Percentiles rank a stretch among this genome's conserved stretches.
Conservation (phyloP, 2,797 vertebrate genomes). For the Leuciscus waleckii region DNA sequence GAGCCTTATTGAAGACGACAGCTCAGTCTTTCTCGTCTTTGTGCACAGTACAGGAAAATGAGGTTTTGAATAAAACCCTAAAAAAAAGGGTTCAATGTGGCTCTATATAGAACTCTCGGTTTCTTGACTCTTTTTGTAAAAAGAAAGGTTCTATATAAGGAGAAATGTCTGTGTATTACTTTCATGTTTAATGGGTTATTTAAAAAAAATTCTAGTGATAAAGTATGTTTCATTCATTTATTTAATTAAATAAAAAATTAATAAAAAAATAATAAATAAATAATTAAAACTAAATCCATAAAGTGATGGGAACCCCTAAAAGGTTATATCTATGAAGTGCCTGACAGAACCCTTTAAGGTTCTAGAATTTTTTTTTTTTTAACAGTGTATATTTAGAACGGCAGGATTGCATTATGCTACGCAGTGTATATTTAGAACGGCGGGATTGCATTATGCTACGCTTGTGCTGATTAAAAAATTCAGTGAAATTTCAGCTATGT, state of each 20-base stretch:
- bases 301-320: not conserved
- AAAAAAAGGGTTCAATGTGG: not conserved
- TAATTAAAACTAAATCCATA: not conserved
- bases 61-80: not conserved
- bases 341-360: not conserved
- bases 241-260: not conserved
- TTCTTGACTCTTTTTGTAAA: not conserved
- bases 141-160: not conserved
- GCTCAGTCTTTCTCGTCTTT: conserved; percentile 37
- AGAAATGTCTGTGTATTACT: not conserved
- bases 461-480: not conserved
- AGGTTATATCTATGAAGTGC: not conserved
- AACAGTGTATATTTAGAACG: not conserved
- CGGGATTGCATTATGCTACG: not conserved
- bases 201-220: rapidly evolving
- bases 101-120: not conserved
- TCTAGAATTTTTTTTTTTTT: not conserved
- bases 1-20: conserved; percentile 29
- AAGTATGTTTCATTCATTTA: not conserved
- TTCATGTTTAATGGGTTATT: not conserved
- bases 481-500: conserved; percentile 17
- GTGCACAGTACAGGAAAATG: not conserved
- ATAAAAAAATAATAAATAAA: rapidly evolving
- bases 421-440: not conserved
- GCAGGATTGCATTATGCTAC: not conserved